These are phyloP conservation scores for Salvelinus namaycush DNA, from an alignment of 2,113 vertebrate genomes.

Conservation along the genomic window DNA sequence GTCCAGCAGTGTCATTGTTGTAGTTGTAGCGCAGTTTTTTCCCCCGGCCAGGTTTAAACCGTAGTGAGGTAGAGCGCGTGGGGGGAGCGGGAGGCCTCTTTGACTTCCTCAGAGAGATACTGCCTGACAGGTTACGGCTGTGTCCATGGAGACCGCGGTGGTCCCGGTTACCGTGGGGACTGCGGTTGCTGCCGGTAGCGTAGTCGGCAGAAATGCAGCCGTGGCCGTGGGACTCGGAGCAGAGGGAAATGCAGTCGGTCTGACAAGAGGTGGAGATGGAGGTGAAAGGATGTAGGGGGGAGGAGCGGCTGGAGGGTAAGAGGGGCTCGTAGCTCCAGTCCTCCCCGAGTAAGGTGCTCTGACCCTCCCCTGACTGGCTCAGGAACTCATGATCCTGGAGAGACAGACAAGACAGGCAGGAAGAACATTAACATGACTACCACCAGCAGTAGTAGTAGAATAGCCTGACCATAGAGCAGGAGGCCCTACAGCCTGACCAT, in stretches of 20 bases:
- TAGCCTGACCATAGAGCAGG: too few relatives aligned
- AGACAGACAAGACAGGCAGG: slow-evolving; percentile 11
- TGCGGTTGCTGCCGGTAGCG: too few relatives aligned
- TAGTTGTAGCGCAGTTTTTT: slow-evolving; percentile 69
- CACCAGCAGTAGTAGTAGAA: too few relatives aligned
- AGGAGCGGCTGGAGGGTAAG: slow-evolving; percentile 43
- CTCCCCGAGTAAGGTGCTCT: slow-evolving; percentile 47
- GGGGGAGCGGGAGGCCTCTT: slow-evolving; percentile 89
- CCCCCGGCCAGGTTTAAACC: slow-evolving; percentile 65
- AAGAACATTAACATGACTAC: background rate
- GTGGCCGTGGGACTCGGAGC: slow-evolving; percentile 63
- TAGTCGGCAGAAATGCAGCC: slow-evolving; percentile 43
- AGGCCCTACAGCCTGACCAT: too few relatives aligned
- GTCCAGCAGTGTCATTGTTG: slow-evolving; percentile 64
- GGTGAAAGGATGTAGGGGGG: slow-evolving; percentile 1
- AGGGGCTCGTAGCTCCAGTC: slow-evolving; percentile 68
- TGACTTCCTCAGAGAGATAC: slow-evolving; percentile 87
- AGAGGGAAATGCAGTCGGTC: slow-evolving; percentile 72
- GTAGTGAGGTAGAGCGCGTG: slow-evolving; percentile 85
- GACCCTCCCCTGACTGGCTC: background rate
- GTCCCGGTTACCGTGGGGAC: too few relatives aligned
- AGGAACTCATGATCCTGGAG: slow-evolving; percentile 62
- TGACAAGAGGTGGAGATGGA: slow-evolving; percentile 22
- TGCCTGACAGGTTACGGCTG: slow-evolving; percentile 63
- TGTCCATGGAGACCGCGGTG: slow-evolving; percentile 1